These are phyloP conservation scores for Itoplectis maculator DNA, from an alignment of 2,888 invertebrate species.

Conservation along the genomic window DNA sequence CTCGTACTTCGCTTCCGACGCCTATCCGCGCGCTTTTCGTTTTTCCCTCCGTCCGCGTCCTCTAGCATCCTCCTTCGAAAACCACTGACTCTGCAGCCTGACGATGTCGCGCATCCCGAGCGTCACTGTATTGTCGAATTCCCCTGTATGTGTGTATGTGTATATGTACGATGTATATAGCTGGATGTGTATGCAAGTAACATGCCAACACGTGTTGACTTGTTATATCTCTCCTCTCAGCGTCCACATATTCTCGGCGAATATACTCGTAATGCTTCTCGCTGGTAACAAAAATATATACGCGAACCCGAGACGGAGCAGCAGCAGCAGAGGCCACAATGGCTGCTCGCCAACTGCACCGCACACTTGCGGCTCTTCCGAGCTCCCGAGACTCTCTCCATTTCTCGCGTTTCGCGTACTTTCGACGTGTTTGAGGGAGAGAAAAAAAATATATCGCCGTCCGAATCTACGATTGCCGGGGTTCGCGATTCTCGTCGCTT, in stretches of 20 bases:
- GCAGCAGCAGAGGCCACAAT: too few species aligned
- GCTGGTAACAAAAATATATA: neutral
- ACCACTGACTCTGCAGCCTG: conserved; percentile 21
- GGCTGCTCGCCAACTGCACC: neutral
- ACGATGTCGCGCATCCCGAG: neutral
- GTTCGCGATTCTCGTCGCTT: too few species aligned
- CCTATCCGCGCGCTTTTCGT: neutral
- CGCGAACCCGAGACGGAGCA: neutral
- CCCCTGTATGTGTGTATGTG: neutral
- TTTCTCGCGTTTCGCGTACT: neutral
- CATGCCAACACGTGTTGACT: neutral
- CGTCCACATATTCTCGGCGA: neutral
- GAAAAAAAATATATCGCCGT: too few species aligned
- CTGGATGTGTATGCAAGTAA: neutral
- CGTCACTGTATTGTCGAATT: neutral
- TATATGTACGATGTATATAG: neutral
- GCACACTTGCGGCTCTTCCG: conserved; percentile 28
- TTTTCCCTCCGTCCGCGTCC: conserved; percentile 5
- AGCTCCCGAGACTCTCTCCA: conserved; percentile 4
- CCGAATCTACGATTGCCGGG: too few species aligned
- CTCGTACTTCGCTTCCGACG: conserved; percentile 13
- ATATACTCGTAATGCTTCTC: conserved; percentile 2
- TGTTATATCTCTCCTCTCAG: neutral
- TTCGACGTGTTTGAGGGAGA: neutral
- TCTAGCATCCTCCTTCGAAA: neutral